Evolutionary conservation across 2,113 vertebrate genomes (phyloP), one percentile per base, ranked within the genome.

Genomic region (Salvelinus namaycush): DNA sequence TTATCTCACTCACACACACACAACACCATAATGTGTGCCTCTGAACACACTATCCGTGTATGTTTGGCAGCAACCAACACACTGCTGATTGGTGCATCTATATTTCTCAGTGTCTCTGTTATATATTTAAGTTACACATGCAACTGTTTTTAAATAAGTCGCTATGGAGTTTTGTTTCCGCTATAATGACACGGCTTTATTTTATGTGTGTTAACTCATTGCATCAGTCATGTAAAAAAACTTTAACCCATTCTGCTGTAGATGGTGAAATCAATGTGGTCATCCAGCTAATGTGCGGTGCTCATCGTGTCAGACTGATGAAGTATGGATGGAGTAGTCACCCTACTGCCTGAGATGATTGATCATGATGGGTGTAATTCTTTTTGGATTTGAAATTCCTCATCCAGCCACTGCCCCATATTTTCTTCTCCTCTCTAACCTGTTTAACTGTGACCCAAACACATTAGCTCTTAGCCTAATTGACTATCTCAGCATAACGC

Each of bases 381-480:
- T 83, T 70, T 48, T 73, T 78, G 75, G 79, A 67, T 87, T 77
- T 76, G 75, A 70, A 54, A 59, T 26, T 34, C 60, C 62, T 81
- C 76, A 65, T 44, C 24, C 72, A 76, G 72, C 72, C 59, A 59
- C 9, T 31, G 69, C 20, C 74, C 59, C 1, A 51, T 67, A 27
- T 54, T 75, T 75, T n/a, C 44, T n/a, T 59, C 79, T 14, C 77
- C 64, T 72, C 57, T 59, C 39, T 62, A 81, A 44, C 73, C 69
- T 16, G 16, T 66, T 80, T 79, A 75, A 72, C 76, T 34, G 71
- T 49, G 34, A 54, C 72, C 72, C 72, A 74, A 69, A 73, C 72
- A 48, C 81, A 78, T 85, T 85, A 85, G 83, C 81, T 77, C 54
- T 81, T 67, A 70, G 77, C 54, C 81, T 81, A 80, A 85, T 87